Evolutionary conservation across 2,888 invertebrate species (phyloP).

Genomic region (Lochmaea crataegi): DNA sequence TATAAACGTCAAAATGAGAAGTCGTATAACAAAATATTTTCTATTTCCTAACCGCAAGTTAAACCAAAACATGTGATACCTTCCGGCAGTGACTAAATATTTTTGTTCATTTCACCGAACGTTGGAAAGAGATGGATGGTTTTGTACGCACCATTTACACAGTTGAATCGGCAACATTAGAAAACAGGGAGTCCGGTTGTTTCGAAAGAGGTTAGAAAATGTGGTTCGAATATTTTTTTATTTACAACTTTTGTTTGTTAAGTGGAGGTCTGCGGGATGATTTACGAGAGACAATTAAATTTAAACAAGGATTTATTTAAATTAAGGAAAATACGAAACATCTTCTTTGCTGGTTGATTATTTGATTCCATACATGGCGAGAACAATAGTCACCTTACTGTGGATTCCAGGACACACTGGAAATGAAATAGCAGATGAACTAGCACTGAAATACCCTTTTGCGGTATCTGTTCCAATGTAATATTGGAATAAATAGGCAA

Average conservation of each 20-base stretch:
- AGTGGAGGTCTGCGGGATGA: background rate
- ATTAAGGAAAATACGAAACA: too few species aligned
- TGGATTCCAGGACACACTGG: too few species aligned
- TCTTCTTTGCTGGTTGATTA: too few species aligned
- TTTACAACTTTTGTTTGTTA: background rate
- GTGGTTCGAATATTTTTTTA: conserved; percentile 4
- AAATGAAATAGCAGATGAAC: too few species aligned
- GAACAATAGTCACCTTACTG: too few species aligned
- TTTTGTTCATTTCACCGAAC: conserved; percentile 4
- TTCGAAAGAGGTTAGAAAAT: background rate
- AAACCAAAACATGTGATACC: conserved; percentile 55
- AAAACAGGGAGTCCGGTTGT: background rate
- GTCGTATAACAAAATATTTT: conserved; percentile 50
- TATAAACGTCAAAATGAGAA: conserved; percentile 44
- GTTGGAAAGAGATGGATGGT: conserved; percentile 9
- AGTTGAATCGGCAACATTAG: background rate
- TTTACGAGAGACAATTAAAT: background rate
- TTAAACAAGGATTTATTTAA: background rate
- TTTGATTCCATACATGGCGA: too few species aligned
- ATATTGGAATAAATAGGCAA: too few species aligned
- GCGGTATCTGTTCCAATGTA: too few species aligned
- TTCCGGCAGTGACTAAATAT: conserved; percentile 37
- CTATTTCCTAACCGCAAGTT: conserved; percentile 52
- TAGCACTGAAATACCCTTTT: too few species aligned
- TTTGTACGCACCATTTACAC: conserved; percentile 27